Evolutionary conservation across 2,888 invertebrate species (phyloP), one percentile per base, ranked within the genome.

Genomic region (Caenorhabditis imperialis): DNA sequence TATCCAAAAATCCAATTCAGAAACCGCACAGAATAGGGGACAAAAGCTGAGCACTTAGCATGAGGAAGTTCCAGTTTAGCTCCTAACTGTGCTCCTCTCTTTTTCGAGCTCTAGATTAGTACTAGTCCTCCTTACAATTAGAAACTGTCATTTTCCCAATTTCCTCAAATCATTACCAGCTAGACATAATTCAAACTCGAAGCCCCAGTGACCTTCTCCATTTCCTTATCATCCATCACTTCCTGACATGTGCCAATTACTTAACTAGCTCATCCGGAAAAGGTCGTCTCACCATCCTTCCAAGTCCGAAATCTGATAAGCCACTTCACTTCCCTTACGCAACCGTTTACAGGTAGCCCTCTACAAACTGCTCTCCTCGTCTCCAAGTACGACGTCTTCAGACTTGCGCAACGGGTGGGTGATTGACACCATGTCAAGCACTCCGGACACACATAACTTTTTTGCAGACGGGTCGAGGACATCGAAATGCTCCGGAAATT

Each of bases 381-480:
- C 63, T n/a, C 33, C 67, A 18, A n/a, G 50, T 16, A 53, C 61
- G 22, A 54, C 60, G 35, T 47, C 54, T 70, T 61, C 62, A 53
- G 57, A 45, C 40, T 72, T 72, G 48, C 72, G 72, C 51, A 63
- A 65, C 40, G 58, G 47, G 72, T 72, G 40, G 57, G 74, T 69
- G 63, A 63, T 62, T 61, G 62, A 63, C 61, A 55, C 44, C 38
- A 48, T 45, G 61, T 61, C 60, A 61, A 55, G 61, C 70, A 55
- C 47, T 33, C 23, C 37, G 37, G 16, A 16, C n/a, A 27, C 5
- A 30, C 12, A 7, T 2, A n/a, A 4, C 44, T 69, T 48, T 69
- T 53, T 48, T 45, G 42, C 42, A 61, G 55, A 55, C 47, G 44
- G 37, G 25, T 18, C 45, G 71, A 78, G 60, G 81, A 78, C 35